Base-by-base conservation (phyloP, 2,113 vertebrate genomes). In the Pica pica region DNA sequence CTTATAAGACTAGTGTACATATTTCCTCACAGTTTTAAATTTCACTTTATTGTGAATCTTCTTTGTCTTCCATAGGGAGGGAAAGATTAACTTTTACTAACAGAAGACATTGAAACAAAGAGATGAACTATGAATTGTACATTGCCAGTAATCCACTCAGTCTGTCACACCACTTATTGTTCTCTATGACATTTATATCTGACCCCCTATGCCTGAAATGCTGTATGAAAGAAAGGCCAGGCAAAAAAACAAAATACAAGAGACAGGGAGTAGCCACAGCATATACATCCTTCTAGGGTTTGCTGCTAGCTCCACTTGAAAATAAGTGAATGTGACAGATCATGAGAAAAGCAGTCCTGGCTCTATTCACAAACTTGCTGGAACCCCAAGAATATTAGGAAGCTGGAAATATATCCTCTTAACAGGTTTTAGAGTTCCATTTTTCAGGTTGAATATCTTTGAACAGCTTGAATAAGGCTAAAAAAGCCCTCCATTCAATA, bases 201-300 rank as follows among this genome's bases (percentile, higher is more conserved):
- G 27, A 59, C 1, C 3, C 9, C 2, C 3, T 33, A 33, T 20
- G 24, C 11, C 35, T 82, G 35, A 79, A 93, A 70, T 59, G 70
- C 21, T 82, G 11, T 22, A 47, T 35, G 50, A 28, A 68, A 60
- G 1, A 1, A 21, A 37, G 14, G 18, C 33, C n/a, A 81, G 21
- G 8, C 30, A 89, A 89, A 89, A 84, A 87, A 5, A 42, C 2
- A 60, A 83, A 79, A 82, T 11, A 19, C 1, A 78, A 44, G 14
- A 73, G 55, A 13, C 0, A 20, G 3, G 2, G 5, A 77, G 6
- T 4, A 65, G 18, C 4, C 0, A 0, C 19, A 37, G 10, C 16
- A 61, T 11, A 23, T 42, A 1, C 12, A 61, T 79, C 2, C 5
- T 79, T 87, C 31, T 46, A 37, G 15, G 6, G 6, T 33, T 84